These are phyloP conservation scores for Zaprionus ornatus DNA, from an alignment of 1,140 invertebrate species.

Conservation along the genomic window DNA sequence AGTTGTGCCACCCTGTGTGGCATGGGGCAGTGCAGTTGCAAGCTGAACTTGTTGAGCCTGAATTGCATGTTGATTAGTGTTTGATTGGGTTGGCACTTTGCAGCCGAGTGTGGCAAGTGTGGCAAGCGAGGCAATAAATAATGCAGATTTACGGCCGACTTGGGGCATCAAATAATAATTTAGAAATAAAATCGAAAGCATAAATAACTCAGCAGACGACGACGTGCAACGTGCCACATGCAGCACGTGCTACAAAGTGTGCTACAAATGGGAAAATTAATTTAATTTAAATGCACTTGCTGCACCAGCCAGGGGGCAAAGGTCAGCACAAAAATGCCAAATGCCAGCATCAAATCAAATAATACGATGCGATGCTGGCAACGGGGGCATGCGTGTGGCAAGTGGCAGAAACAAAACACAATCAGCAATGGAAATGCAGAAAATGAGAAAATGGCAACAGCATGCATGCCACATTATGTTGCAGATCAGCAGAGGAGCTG, in stretches of 20 bases:
- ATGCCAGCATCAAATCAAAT: conserved; percentile 45
- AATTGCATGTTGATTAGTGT: conserved; percentile 39
- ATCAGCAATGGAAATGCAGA: conserved; percentile 36
- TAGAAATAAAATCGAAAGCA: conserved; percentile 46
- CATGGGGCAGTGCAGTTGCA: background rate
- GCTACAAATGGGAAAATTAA: conserved; percentile 65
- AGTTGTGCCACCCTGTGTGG: no score
- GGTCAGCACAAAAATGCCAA: conserved; percentile 53
- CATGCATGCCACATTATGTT: conserved; percentile 19
- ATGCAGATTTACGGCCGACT: conserved; percentile 26
- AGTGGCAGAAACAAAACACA: conserved; percentile 22
- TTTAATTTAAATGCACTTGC: conserved; percentile 58
- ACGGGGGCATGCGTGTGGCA: background rate
- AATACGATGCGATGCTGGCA: conserved; percentile 43
- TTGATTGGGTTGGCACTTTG: conserved; percentile 19
- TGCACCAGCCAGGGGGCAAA: conserved; percentile 26
- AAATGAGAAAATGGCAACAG: background rate
- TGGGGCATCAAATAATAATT: conserved; percentile 36
- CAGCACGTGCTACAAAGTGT: conserved; percentile 18
- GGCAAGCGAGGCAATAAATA: conserved; percentile 5
- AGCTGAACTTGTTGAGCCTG: background rate
- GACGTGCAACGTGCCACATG: background rate
- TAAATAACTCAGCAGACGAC: conserved; percentile 52
- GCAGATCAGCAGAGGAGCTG: background rate
- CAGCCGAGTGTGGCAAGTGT: background rate